These are phyloP conservation scores for Leptobrachium leishanense DNA, from an alignment of 2,113 vertebrate genomes.

Conservation along the genomic window DNA sequence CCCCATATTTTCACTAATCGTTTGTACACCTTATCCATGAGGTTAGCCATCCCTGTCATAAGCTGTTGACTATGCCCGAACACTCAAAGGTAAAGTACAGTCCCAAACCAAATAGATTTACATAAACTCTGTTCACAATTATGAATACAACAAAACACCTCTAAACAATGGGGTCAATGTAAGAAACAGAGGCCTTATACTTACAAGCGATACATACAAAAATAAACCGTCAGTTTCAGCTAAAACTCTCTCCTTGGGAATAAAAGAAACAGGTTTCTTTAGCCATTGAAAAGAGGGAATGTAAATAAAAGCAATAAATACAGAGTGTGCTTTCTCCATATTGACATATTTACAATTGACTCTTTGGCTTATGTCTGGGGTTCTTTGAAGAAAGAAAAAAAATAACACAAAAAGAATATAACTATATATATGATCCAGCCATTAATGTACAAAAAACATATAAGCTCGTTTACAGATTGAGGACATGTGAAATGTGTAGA, in stretches of 20 bases:
- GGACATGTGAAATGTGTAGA: slow-evolving; percentile 69
- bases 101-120: slow-evolving; percentile 63
- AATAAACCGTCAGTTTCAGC: slow-evolving; percentile 82
- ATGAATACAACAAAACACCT: slow-evolving; percentile 78
- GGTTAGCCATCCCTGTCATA: background rate
- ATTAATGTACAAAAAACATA: slow-evolving; percentile 89
- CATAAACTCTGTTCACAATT: slow-evolving; percentile 74
- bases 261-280: slow-evolving; percentile 78
- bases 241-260: slow-evolving; percentile 71
- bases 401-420: background rate
- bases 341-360: slow-evolving; percentile 99
- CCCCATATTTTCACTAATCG: no score
- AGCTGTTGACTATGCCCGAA: background rate
- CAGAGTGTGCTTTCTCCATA: slow-evolving; percentile 95
- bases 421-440: slow-evolving; percentile 71
- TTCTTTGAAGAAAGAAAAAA: slow-evolving; percentile 80
- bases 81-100: slow-evolving; percentile 40
- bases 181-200: slow-evolving; percentile 81
- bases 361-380: slow-evolving; percentile 99
- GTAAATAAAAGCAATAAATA: slow-evolving; percentile 98
- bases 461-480: slow-evolving; percentile 77
- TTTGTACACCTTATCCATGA: background rate
- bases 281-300: slow-evolving; percentile 88
- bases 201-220: slow-evolving; percentile 84
- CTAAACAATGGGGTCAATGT: slow-evolving; percentile 75